Evolutionary conservation across 2,888 invertebrate genomes (phyloP), one percentile per base, ranked within the genome.

Genomic region (Mythimna vitellina): DNA sequence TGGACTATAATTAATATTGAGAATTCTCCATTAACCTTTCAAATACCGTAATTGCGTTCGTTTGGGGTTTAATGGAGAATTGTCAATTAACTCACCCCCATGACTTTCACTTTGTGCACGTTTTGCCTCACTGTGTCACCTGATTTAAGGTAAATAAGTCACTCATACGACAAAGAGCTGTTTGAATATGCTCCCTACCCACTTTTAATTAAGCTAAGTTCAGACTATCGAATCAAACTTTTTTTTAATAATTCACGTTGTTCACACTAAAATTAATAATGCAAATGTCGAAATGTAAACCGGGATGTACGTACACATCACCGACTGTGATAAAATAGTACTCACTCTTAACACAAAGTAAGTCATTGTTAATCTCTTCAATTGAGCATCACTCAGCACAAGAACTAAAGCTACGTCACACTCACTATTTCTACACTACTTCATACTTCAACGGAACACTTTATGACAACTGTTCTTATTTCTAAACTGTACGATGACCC

Each of bases 311-410:
- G 49, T 35, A 65, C 60, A 61, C 64, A 58, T 67, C 71, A 71
- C 64, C 58, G 65, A 35, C 22, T 65, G n/a, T 57, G 60, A 86
- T 79, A 78, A 82, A 86, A 87, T 81, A 71, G 63, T 86, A 92
- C 92, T 92, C 89, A 93, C 93, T 91, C 89, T 90, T 69, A 91
- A 86, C 80, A 93, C 89, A 84, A 87, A 87, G 87, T 91, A 93
- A 90, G 93, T 93, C 92, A 93, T 93, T 75, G 82, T 89, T 89
- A 86, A 87, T 87, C 80, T 82, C 78, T 82, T 88, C 85, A 86
- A 88, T 87, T 85, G 79, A 86, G 65, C 81, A 83, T 80, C 80
- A 83, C 65, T 56, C 86, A 87, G 88, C 78, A 80, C 74, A 80
- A 74, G 80, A 84, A 84, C 73, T 80, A 61, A 77, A 76, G 70